These are phyloP conservation scores for Metellina segmentata DNA, from an alignment of 2,888 invertebrate genomes.

Conservation along the genomic window DNA sequence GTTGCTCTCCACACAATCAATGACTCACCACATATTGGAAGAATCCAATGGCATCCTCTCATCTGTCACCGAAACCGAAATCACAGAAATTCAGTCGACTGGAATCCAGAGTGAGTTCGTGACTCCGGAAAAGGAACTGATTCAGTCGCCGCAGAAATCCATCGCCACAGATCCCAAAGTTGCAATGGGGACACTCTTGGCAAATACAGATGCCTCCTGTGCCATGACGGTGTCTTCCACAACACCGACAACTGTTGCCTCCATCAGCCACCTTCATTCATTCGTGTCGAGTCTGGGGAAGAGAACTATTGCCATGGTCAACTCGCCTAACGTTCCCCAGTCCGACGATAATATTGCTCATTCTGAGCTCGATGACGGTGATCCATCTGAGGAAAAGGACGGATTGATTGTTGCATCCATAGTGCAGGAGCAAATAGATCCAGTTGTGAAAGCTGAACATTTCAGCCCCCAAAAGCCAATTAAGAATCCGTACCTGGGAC, in stretches of 20 bases:
- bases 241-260: not conserved
- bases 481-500: conserved; percentile 6
- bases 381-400: not conserved
- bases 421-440: not conserved
- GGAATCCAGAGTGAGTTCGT: too few relatives aligned
- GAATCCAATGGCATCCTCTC: too few relatives aligned
- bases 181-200: too few relatives aligned
- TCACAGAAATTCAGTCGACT: too few relatives aligned
- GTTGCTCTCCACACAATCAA: not conserved
- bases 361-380: not conserved
- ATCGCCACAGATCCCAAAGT: too few relatives aligned
- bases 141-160: too few relatives aligned
- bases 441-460: conserved; percentile 23
- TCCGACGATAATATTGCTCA: not conserved
- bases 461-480: conserved; percentile 57
- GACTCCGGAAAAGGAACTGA: too few relatives aligned
- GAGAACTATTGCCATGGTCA: not conserved
- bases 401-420: not conserved
- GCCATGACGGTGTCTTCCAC: conserved; percentile 16
- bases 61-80: too few relatives aligned
- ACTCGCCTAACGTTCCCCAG: not conserved
- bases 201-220: not conserved
- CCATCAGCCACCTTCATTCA: not conserved
- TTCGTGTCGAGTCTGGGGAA: too few relatives aligned
- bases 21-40: too few relatives aligned